Conservation (phyloP, 1,140 invertebrate genomes). For the Microplitis mediator region DNA sequence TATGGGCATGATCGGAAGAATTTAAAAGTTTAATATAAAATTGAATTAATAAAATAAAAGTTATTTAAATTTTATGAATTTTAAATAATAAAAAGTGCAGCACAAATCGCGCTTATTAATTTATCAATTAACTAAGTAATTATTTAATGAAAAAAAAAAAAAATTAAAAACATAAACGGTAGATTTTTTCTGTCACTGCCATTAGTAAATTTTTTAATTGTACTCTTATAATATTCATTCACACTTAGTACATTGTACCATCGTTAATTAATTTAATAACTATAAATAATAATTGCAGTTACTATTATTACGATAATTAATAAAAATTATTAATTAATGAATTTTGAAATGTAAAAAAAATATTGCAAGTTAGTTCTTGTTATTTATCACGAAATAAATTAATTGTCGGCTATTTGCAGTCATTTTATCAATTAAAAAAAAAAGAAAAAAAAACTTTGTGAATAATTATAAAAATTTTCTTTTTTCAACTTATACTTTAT, state of each 20-base stretch:
- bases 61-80: no score
- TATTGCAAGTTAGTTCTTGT: no score
- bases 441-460: background rate
- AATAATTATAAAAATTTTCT: background rate
- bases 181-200: slow-evolving; percentile 47
- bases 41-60: no score
- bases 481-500: background rate
- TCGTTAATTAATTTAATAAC: slow-evolving; percentile 21
- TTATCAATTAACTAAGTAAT: background rate
- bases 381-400: background rate
- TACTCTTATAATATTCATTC: slow-evolving; percentile 28
- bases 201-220: slow-evolving; percentile 42
- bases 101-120: slow-evolving; percentile 10
- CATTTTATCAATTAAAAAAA: background rate
- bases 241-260: slow-evolving; percentile 24
- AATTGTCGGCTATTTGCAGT: background rate
- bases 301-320: background rate
- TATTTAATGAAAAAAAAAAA: no score
- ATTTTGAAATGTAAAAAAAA: background rate
- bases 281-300: slow-evolving; percentile 3
- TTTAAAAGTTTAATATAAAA: no score
- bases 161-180: slow-evolving; percentile 9
- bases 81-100: background rate
- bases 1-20: background rate
- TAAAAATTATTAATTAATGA: background rate